phyloP scores from a whole-genome alignment of 2,113 vertebrate genomes.

The Chionomys nivalis region DNA sequence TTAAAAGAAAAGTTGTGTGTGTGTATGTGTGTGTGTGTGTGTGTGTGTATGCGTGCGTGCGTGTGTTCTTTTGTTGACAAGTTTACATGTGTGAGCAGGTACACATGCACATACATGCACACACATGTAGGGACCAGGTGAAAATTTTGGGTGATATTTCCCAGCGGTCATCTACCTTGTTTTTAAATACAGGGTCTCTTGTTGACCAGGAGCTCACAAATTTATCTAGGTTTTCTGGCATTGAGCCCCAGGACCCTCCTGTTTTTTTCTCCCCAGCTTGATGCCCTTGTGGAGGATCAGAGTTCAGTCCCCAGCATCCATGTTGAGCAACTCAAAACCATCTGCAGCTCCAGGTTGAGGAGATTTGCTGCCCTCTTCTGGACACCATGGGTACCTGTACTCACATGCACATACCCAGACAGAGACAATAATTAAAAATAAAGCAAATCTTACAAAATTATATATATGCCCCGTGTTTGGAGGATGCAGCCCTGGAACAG shows the following conservation, averaged over 20 bases:
- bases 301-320: neutral
- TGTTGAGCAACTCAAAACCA: neutral
- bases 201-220: neutral
- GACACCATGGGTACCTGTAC: neutral
- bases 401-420: neutral
- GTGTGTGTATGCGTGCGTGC: neutral
- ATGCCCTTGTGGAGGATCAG: neutral
- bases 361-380: neutral
- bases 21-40: neutral
- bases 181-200: neutral
- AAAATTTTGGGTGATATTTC: neutral
- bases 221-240: neutral
- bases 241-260: neutral
- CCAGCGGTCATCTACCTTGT: neutral
- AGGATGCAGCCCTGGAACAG: neutral
- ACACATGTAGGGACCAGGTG: neutral
- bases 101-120: neutral
- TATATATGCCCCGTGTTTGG: neutral
- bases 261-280: neutral
- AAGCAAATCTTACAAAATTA: neutral
- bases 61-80: neutral
- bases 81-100: neutral
- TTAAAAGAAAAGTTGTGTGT: neutral
- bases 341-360: neutral
- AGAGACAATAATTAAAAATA: neutral